phyloP scores from a whole-genome alignment of 2,113 vertebrate species.

The Myiozetetes cayanensis region DNA sequence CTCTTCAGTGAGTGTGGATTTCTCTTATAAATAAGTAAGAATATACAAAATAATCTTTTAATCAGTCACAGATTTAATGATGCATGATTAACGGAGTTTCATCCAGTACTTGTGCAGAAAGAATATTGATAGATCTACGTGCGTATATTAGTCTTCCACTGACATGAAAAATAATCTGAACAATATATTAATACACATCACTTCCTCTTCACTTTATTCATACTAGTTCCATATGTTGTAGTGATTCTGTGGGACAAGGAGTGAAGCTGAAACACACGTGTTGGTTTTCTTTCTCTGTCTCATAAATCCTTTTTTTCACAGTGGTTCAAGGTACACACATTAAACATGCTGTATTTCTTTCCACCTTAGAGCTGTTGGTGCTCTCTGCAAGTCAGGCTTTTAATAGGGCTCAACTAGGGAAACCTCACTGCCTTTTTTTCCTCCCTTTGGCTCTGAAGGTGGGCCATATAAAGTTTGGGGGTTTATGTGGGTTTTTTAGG shows the following conservation, averaged over 20 bases:
- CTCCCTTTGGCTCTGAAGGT: background rate
- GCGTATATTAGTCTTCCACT: background rate
- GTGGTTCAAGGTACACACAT: background rate
- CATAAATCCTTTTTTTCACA: background rate
- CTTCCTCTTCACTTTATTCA: background rate
- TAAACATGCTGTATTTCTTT: background rate
- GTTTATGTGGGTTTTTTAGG: rapidly evolving
- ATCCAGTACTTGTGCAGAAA: background rate
- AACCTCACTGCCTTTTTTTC: background rate
- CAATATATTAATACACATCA: rapidly evolving
- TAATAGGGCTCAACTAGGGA: background rate
- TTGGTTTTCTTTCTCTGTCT: background rate
- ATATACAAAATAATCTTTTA: background rate
- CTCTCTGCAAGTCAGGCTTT: rapidly evolving
- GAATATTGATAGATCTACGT: background rate
- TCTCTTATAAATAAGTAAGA: background rate
- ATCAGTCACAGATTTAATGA: background rate
- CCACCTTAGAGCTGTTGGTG: background rate
- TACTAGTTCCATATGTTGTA: rapidly evolving
- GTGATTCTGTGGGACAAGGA: background rate
- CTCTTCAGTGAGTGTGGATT: background rate
- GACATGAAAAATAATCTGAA: background rate
- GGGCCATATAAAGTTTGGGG: rapidly evolving
- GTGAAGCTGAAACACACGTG: background rate
- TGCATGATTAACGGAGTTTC: background rate